Base-by-base conservation (phyloP, 2,888 invertebrate species). In the Odiellus spinosus region DNA sequence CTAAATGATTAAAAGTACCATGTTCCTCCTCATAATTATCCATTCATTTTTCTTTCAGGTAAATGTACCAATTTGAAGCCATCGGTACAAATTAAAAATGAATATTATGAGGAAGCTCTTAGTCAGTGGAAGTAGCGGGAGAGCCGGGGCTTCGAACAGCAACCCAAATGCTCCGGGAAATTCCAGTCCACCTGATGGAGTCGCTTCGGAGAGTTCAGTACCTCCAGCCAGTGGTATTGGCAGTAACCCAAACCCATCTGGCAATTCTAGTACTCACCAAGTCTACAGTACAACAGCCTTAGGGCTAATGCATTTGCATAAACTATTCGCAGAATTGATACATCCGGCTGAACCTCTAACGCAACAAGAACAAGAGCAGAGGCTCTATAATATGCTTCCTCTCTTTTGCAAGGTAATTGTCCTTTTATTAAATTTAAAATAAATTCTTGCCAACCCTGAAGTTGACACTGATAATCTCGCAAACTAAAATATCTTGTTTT, bases 361-460 rank as follows among this genome's bases (percentile, higher is more conserved):
- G 38, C 85, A 86, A 54, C 72, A 75, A 46, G 87, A 88, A 65
- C 77, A 81, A 61, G 91, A 95, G 69, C 84, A 84, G 62, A 88
- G 90, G 67, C 73, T 96, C 12, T 93, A 93, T 69, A 90, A 88
- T 66, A 91, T 98, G 88, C 73, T 98, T 63, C 96, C 96, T 46
- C 73, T 96, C 35, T 96, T 96, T 71, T 93, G 91, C 72, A 95
- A 93, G 78, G 91, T 90, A 49, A 14, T 42, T 14, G 33, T 44
- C 6, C 4, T 34, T 1, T 10, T 4, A 17, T 47, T 46, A n/a
- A 3, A 11, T 20, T 12, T 18, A 11, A 21, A 21, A 14, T n/a
- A n/a, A n/a, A n/a, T n/a, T n/a, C n/a, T n/a, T 36, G 36, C 36
- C 14, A 36, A n/a, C 17, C 14, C 6, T 15, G 36, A 33, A 33